Evolutionary conservation across 1,140 invertebrate genomes (phyloP), one percentile per base, ranked within the genome.

Genomic region (Saccostrea echinata): DNA sequence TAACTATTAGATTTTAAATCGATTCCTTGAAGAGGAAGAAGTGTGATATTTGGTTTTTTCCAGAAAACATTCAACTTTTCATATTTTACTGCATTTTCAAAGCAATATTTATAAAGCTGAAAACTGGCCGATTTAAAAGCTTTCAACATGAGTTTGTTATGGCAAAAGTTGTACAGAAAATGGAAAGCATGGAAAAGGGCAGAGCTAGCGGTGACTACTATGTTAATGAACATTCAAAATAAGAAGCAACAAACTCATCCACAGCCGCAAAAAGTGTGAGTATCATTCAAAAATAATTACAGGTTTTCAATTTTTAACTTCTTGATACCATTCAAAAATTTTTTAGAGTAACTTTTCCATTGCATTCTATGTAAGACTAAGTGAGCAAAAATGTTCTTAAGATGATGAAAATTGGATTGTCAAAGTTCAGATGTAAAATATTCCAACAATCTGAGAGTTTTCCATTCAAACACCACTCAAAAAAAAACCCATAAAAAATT

Each of bases 121-220:
- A 87, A 52, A 51, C 68, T 76, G 68, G 68, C 68, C 13, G 68
- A 76, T 27, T 76, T 76, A 12, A 76, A 76, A 30, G 68, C 8
- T 76, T 76, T 76, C n/a, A 88, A 71, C 0, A 88, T 88, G 88
- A 88, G 88, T 84, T 84, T 86, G 43, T 76, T 88, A 27, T 88
- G 88, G 88, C 84, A 88, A 86, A 61, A 85, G 21, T 35, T 88
- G 57, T 88, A 88, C 52, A 86, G 52, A 30, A 88, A 88, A 86
- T 88, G 88, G 88, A 88, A 88, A 81, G 88, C 88, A 18, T 88
- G 88, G 88, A 88, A 88, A 86, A 76, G 84, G 43, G 88, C 88
- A 1, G 88, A 88, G 61, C 57, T 88, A 52, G 88, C 84, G 3
- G 88, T 88, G 16, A 71, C 88, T 21, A 61, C 88, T 24, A 81